Conservation (phyloP, 2,113 vertebrate species). For the Limanda limanda region DNA sequence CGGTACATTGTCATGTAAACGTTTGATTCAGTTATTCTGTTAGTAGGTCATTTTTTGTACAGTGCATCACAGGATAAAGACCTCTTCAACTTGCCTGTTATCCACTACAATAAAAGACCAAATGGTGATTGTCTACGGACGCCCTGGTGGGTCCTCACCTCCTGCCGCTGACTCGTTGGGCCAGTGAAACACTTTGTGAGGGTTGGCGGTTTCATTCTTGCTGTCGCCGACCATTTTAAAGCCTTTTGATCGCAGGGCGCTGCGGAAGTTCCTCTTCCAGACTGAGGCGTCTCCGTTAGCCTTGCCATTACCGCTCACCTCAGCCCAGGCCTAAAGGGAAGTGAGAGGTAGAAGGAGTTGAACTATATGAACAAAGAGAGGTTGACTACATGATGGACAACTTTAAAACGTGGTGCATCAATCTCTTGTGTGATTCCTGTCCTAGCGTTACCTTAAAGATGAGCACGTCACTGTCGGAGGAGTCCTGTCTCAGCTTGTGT, state of each 20-base stretch:
- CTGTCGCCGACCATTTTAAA: slow-evolving; percentile 74
- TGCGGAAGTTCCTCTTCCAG: slow-evolving; percentile 94
- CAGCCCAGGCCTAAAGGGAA: slow-evolving; percentile 85
- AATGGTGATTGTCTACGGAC: not conserved
- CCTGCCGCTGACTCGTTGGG: slow-evolving; percentile 54
- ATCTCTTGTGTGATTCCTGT: not conserved
- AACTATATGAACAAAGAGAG: too few species aligned
- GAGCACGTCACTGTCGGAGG: slow-evolving; percentile 79
- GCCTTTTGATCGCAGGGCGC: slow-evolving; percentile 86
- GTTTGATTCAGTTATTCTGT: too few species aligned
- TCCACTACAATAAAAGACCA: not conserved
- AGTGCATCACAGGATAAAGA: not conserved
- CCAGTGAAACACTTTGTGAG: slow-evolving; percentile 86
- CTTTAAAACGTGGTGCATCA: not conserved
- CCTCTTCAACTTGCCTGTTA: not conserved
- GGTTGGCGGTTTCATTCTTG: slow-evolving; percentile 84
- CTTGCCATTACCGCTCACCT: slow-evolving; percentile 76
- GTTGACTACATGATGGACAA: not conserved
- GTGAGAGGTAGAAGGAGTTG: not conserved
- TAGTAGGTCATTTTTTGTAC: too few species aligned
- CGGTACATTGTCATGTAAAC: not conserved
- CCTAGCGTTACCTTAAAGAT: slow-evolving; percentile 84
- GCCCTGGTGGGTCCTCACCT: slow-evolving; percentile 45
- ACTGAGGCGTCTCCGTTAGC: slow-evolving; percentile 79
- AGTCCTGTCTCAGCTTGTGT: slow-evolving; percentile 86